Conservation (phyloP, 2,888 invertebrate genomes). For the Endotricha flammealis region DNA sequence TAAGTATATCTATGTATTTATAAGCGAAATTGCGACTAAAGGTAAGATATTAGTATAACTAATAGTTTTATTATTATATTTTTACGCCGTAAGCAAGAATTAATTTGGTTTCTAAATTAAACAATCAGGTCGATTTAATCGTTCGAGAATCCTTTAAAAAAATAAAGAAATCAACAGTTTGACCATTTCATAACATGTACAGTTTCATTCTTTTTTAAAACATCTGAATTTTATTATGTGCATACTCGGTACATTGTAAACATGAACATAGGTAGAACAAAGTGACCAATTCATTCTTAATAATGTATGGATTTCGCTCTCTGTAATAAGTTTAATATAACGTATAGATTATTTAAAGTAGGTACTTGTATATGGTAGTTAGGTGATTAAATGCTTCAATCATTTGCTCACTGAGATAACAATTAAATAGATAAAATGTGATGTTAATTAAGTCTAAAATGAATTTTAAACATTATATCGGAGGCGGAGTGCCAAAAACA, state of each 20-base stretch:
- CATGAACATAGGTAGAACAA: too few relatives aligned
- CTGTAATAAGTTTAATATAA: too few relatives aligned
- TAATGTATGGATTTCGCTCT: too few relatives aligned
- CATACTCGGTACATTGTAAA: not conserved
- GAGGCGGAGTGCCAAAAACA: not conserved
- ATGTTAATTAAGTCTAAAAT: not conserved
- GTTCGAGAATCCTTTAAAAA: too few relatives aligned
- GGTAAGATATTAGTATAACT: not conserved
- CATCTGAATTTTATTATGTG: not conserved
- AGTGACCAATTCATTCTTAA: too few relatives aligned
- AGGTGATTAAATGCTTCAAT: conserved; percentile 11
- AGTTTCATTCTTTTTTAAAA: too few relatives aligned
- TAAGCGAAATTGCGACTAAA: not conserved
- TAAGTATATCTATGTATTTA: not conserved
- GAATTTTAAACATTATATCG: not conserved
- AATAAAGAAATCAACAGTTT: too few relatives aligned
- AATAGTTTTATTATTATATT: not conserved
- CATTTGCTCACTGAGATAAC: conserved; percentile 13
- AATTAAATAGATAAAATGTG: not conserved
- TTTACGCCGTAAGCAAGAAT: not conserved
- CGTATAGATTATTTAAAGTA: too few relatives aligned
- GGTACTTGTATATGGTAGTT: too few relatives aligned
- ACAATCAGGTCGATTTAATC: too few relatives aligned
- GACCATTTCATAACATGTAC: too few relatives aligned
- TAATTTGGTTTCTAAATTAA: too few relatives aligned